Percentiles rank a stretch among this genome's conserved stretches.
These are phyloP conservation scores for Lagocephalus sceleratus DNA, from an alignment of 2,797 vertebrate genomes.

Conservation along the genomic window DNA sequence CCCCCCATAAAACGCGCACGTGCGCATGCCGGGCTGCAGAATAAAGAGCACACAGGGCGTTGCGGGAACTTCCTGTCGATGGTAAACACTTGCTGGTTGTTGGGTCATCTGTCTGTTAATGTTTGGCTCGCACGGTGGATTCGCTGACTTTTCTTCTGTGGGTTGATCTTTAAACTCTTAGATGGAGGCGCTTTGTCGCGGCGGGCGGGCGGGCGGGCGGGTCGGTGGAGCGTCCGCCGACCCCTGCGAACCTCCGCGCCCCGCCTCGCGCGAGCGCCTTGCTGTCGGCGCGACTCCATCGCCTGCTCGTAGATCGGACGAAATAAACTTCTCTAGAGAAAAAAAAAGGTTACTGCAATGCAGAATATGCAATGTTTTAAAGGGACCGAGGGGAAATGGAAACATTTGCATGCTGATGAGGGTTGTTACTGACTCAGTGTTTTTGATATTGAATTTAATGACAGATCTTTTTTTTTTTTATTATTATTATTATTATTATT, in stretches of 20 bases:
- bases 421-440: conserved; percentile 68
- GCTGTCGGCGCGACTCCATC: conserved; percentile 64
- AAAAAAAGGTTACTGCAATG: conserved; percentile 83
- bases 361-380: conserved; percentile 80
- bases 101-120: conserved; percentile 52
- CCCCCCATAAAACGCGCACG: neutral
- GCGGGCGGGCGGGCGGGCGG: conserved; percentile 40
- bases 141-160: conserved; percentile 45
- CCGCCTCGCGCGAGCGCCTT: conserved; percentile 68
- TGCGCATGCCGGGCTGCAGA: conserved; percentile 35
- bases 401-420: conserved; percentile 70
- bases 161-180: conserved; percentile 55
- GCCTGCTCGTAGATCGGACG: conserved; percentile 71
- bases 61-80: conserved; percentile 33
- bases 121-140: conserved; percentile 39
- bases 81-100: conserved; percentile 49
- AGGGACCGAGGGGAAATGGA: conserved; percentile 62
- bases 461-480: conserved; percentile 33
- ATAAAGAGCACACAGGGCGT: conserved; percentile 53
- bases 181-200: conserved; percentile 46
- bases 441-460: conserved; percentile 74
- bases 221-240: too few relatives aligned
- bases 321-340: conserved; percentile 82
- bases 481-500: conserved; percentile 6
- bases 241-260: too few relatives aligned